Conservation (phyloP, 2,113 vertebrate species). For the Emydura subglobosa region DNA sequence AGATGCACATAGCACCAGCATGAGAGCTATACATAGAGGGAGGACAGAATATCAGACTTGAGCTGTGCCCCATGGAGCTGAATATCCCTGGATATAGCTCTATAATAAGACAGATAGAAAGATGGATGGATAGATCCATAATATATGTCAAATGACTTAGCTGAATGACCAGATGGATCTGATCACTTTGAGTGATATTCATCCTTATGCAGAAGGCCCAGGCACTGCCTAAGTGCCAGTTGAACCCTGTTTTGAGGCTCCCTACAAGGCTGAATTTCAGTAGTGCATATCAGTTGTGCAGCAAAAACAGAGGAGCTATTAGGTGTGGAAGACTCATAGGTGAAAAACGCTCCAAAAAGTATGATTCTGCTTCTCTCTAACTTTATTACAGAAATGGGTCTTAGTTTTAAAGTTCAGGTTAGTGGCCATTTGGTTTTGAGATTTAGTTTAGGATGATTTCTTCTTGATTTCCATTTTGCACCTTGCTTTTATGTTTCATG, state of each 20-base stretch:
- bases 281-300: neutral
- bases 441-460: neutral
- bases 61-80: neutral
- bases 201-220: neutral
- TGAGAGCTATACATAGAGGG: neutral
- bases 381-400: neutral
- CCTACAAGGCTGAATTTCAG: neutral
- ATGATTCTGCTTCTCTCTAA: neutral
- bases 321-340: neutral
- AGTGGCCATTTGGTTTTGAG: neutral
- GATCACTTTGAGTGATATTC: neutral
- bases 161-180: neutral
- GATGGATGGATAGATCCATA: neutral
- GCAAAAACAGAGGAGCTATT: neutral
- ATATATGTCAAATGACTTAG: neutral
- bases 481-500: constrained; percentile 19
- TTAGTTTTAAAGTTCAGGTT: fast-evolving
- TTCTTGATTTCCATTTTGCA: constrained; percentile 24
- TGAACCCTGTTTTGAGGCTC: neutral
- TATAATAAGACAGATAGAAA: neutral
- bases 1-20: neutral
- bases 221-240: neutral
- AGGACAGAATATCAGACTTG: neutral
- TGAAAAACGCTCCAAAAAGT: neutral
- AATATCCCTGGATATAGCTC: neutral